These are phyloP conservation scores for Poecilobothrus nobilitatus DNA, from an alignment of 2,888 invertebrate species.

Conservation along the genomic window DNA sequence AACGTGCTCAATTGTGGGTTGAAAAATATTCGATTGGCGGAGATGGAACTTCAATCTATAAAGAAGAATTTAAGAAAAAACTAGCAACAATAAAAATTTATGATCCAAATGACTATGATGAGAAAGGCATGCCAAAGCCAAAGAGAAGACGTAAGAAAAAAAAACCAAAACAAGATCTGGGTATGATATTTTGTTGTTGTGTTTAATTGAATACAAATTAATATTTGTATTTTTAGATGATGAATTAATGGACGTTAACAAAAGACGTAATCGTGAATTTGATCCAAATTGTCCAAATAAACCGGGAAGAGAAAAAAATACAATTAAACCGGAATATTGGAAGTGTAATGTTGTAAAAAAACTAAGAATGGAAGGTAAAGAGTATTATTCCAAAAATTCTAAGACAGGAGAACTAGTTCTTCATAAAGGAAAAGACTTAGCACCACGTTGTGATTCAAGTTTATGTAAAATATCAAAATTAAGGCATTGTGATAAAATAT, in stretches of 20 bases:
- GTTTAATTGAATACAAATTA: neutral
- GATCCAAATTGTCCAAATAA: conserved; percentile 9
- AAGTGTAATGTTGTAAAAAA: neutral
- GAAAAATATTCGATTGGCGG: conserved; percentile 9
- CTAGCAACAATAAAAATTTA: neutral
- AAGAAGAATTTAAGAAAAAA: neutral
- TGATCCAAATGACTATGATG: neutral
- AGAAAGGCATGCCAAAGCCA: neutral
- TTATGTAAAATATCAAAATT: neutral
- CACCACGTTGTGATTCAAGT: neutral
- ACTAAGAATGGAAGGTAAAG: conserved; percentile 7
- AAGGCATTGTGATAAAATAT: neutral
- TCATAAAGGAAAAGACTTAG: neutral
- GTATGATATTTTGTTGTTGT: neutral
- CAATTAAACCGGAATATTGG: conserved; percentile 1
- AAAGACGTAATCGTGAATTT: neutral
- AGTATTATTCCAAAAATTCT: neutral
- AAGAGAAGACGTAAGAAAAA: neutral
- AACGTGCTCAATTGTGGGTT: neutral
- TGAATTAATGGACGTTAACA: neutral
- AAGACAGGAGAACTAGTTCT: neutral
- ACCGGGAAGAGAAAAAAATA: neutral
- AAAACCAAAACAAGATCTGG: neutral
- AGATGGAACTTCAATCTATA: neutral
- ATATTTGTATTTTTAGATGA: neutral